These are phyloP conservation scores for Abramis brama DNA, from an alignment of 2,113 vertebrate genomes.

Conservation along the genomic window DNA sequence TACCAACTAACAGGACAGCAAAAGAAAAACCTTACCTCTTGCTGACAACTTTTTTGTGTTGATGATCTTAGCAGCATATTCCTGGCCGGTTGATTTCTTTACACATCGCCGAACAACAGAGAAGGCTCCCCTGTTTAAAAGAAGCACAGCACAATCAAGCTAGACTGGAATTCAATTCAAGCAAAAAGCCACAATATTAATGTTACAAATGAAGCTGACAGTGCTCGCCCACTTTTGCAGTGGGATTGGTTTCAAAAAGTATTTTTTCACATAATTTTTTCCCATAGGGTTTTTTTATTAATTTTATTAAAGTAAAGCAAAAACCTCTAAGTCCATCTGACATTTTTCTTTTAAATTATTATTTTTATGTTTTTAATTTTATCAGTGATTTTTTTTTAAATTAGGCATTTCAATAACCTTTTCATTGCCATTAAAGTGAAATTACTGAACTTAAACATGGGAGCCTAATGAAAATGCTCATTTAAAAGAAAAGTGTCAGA, in stretches of 20 bases:
- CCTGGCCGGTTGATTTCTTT: constrained; percentile 95
- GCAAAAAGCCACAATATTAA: not conserved
- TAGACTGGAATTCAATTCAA: not conserved
- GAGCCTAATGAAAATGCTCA: too few species aligned
- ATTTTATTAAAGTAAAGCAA: too few species aligned
- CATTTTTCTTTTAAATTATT: too few species aligned
- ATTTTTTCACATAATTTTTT: not conserved
- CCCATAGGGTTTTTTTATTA: not conserved
- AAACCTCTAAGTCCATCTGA: too few species aligned
- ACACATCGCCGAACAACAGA: constrained; percentile 96
- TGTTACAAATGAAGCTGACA: not conserved
- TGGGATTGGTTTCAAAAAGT: not conserved
- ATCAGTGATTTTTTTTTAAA: too few species aligned
- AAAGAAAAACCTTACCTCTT: constrained; percentile 83
- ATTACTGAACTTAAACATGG: too few species aligned
- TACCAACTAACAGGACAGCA: not conserved
- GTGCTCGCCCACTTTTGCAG: not conserved
- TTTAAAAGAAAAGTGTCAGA: too few species aligned
- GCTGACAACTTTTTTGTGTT: constrained; percentile 99
- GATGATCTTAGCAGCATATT: constrained; percentile 99
- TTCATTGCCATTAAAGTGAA: too few species aligned
- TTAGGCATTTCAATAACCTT: too few species aligned
- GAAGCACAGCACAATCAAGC: constrained; percentile 41
- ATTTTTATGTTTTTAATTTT: too few species aligned
- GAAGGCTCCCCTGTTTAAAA: constrained; percentile 89